These are phyloP conservation scores for Agonopterix arenella DNA, from an alignment of 2,888 invertebrate genomes.

Conservation along the genomic window DNA sequence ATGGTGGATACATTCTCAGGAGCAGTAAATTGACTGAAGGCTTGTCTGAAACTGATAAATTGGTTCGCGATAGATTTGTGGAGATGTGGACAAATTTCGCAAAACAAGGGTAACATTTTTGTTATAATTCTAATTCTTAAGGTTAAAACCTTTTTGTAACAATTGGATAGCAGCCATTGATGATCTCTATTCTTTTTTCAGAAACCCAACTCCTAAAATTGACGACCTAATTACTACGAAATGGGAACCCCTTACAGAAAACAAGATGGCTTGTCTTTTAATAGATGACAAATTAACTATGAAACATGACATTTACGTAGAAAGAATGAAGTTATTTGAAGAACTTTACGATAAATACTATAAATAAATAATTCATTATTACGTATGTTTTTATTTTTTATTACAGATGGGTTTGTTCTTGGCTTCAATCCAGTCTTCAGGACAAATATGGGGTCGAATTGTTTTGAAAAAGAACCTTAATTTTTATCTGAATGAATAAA, in stretches of 20 bases:
- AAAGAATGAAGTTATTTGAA: conserved; percentile 46
- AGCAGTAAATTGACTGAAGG: conserved; percentile 27
- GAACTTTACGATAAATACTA: conserved; percentile 39
- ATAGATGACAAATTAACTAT: conserved; percentile 49
- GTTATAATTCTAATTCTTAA: too few species aligned
- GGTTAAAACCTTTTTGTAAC: background rate
- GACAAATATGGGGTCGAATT: too few species aligned
- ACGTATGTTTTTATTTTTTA: too few species aligned
- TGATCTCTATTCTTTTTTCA: conserved; percentile 26
- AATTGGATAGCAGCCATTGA: background rate
- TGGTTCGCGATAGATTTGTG: conserved; percentile 62
- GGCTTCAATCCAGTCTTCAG: too few species aligned
- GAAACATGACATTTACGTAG: conserved; percentile 42
- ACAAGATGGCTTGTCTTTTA: conserved; percentile 34
- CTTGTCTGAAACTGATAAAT: conserved; percentile 36
- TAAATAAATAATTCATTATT: too few species aligned
- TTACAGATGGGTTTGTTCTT: too few species aligned
- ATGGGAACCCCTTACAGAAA: conserved; percentile 49
- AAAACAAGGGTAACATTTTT: conserved; percentile 53
- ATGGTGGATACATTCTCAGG: conserved; percentile 76
- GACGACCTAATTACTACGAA: conserved; percentile 35
- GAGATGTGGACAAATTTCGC: conserved; percentile 81
- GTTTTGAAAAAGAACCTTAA: too few species aligned
- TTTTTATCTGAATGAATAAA: too few species aligned
- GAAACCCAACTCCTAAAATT: conserved; percentile 52